A percentile compares a stretch with the other conserved stretches of the same genome.
These are phyloP conservation scores for Asobara japonica DNA, from an alignment of 1,140 invertebrate species.

Conservation along the genomic window DNA sequence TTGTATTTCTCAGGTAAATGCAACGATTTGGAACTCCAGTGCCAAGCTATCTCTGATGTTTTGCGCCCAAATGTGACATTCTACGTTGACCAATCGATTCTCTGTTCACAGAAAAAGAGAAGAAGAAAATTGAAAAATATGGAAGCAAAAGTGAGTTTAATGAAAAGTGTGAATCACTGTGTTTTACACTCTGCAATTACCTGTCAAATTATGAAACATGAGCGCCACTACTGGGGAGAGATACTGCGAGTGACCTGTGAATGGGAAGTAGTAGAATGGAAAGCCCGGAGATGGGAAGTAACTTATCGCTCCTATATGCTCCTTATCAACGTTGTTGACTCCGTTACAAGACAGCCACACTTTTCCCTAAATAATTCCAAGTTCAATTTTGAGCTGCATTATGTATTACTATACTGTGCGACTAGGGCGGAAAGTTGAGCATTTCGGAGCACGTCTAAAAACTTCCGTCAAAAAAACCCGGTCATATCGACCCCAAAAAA, in stretches of 20 bases:
- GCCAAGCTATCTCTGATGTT: slow-evolving; percentile 45
- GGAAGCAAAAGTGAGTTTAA: no score
- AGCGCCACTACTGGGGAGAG: slow-evolving; percentile 87
- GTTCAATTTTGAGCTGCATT: no score
- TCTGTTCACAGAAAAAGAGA: slow-evolving; percentile 31
- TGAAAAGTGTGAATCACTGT: no score
- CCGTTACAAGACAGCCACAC: slow-evolving; percentile 86
- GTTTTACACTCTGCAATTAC: slow-evolving; percentile 61
- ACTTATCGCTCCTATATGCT: slow-evolving; percentile 75
- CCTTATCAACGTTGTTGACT: slow-evolving; percentile 78
- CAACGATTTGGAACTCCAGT: slow-evolving; percentile 53
- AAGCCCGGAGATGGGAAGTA: slow-evolving; percentile 80
- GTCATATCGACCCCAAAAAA: no score
- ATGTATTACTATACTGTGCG: no score
- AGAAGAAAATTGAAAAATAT: no score
- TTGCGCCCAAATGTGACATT: slow-evolving; percentile 51
- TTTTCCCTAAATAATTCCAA: slow-evolving; percentile 46
- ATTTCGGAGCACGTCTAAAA: no score
- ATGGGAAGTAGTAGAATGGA: slow-evolving; percentile 83
- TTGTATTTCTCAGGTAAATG: slow-evolving; percentile 30
- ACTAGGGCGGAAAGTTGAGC: no score
- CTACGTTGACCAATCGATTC: slow-evolving; percentile 47
- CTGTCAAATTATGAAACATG: slow-evolving; percentile 73
- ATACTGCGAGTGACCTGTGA: slow-evolving; percentile 77
- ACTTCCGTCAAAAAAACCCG: no score